These are phyloP conservation scores for Leguminivora glycinivorella DNA, from an alignment of 1,140 invertebrate genomes.

Conservation along the genomic window DNA sequence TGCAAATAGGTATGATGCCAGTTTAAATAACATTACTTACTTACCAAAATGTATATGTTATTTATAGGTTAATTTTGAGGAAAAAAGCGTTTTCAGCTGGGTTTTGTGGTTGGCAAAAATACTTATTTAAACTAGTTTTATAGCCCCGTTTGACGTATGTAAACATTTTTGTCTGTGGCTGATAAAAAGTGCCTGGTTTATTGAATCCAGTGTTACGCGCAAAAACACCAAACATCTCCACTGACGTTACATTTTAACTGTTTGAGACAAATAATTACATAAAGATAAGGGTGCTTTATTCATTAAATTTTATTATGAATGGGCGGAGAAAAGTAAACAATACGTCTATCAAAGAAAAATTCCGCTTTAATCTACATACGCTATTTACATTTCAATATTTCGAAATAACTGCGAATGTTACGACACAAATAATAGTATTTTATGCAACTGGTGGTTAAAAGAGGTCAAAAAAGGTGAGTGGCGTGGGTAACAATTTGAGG, in stretches of 20 bases:
- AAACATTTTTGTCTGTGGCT: not conserved
- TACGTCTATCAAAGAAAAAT: conserved; percentile 1
- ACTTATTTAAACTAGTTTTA: not conserved
- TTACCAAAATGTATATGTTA: not conserved
- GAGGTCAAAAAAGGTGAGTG: no score
- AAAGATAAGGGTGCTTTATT: not conserved
- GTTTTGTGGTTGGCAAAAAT: not conserved
- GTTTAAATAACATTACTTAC: no score
- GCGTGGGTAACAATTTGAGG: no score
- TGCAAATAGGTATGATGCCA: no score
- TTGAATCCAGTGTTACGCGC: not conserved
- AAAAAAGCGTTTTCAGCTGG: no score
- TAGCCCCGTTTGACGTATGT: not conserved
- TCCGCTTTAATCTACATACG: not conserved
- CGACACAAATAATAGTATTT: no score
- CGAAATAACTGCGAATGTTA: not conserved
- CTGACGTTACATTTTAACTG: conserved; percentile 23
- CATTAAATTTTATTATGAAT: conserved; percentile 24
- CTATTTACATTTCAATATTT: not conserved
- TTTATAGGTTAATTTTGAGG: not conserved
- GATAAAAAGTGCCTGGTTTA: conserved; percentile 10
- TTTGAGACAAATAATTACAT: conserved; percentile 8
- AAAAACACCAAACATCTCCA: conserved; percentile 18
- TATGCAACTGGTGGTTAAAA: no score
- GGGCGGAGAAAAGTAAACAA: not conserved